Percentiles rank a stretch among this genome's conserved stretches.
These are phyloP conservation scores for Hirundichthys speculiger DNA, from an alignment of 2,113 vertebrate species.

Conservation along the genomic window DNA sequence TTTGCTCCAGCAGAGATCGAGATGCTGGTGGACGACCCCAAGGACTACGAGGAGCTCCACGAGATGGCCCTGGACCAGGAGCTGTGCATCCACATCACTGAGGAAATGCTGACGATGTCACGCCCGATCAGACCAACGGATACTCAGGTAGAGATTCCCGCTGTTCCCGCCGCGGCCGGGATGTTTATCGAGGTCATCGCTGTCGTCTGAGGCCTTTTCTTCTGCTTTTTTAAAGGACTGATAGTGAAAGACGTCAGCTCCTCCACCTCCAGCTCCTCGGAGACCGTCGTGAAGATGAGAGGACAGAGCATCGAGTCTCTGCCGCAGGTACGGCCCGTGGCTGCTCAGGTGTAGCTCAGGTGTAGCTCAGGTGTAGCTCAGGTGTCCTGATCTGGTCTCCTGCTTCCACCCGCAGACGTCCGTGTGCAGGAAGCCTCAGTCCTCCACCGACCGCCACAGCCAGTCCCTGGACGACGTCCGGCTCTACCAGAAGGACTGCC, in stretches of 20 bases:
- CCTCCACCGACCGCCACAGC: conserved; percentile 94
- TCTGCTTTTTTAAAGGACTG: conserved; percentile 81
- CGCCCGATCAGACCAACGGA: conserved; percentile 88
- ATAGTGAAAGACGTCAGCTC: conserved; percentile 95
- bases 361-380: no score
- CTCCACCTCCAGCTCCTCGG: conserved; percentile 96
- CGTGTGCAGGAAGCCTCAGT: conserved; percentile 88
- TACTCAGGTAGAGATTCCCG: conserved; percentile 84
- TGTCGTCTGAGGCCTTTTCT: background rate
- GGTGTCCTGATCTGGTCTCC: no score
- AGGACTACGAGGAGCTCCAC: conserved; percentile 90
- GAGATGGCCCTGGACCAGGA: conserved; percentile 91
- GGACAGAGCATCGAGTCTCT: conserved; percentile 97
- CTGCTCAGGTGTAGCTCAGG: no score
- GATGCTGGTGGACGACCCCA: conserved; percentile 98
- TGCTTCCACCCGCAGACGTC: conserved; percentile 72
- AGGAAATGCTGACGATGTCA: conserved; percentile 93
- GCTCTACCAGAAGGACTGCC: conserved; percentile 94
- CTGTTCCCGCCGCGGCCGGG: background rate
- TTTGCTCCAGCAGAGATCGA: conserved; percentile 87
- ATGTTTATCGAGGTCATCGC: no score
- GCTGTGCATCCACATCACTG: conserved; percentile 96
- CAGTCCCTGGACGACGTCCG: conserved; percentile 96
- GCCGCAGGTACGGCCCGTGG: conserved; percentile 85
- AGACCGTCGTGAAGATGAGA: conserved; percentile 95